Evolutionary conservation across 2,888 invertebrate genomes (phyloP).

Genomic region (Himalopsyche japonica): DNA sequence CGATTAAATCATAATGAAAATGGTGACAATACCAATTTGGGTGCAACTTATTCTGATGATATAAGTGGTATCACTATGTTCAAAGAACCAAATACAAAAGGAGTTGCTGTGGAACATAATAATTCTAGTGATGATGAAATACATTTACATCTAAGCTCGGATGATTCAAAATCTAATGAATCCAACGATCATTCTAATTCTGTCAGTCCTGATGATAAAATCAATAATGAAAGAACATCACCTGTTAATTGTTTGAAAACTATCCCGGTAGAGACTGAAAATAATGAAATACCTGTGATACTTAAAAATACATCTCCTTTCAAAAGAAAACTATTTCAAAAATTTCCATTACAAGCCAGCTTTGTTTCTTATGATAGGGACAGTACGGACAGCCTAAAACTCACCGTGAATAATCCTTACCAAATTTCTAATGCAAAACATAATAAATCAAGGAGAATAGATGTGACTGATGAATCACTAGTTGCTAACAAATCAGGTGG

Average conservation of each 20-base stretch:
- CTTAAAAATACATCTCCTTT: neutral
- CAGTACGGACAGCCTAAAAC: neutral
- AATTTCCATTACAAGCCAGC: conserved; percentile 17
- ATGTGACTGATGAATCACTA: neutral
- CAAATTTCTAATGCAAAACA: conserved; percentile 1
- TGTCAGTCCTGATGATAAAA: neutral
- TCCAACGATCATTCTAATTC: neutral
- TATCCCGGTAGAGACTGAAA: neutral
- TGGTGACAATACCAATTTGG: neutral
- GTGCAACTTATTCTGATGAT: neutral
- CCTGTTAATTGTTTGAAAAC: neutral
- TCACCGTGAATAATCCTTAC: neutral
- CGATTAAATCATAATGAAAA: neutral
- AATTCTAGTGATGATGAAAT: conserved; percentile 20
- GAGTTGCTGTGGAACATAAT: neutral
- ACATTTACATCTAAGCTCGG: conserved; percentile 25
- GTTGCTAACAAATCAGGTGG: neutral
- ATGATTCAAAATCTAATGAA: conserved; percentile 9
- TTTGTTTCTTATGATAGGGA: conserved; percentile 17
- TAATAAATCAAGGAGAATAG: neutral
- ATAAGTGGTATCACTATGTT: neutral
- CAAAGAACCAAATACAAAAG: neutral
- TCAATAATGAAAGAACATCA: neutral
- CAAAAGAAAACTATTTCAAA: conserved; percentile 33
- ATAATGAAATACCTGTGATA: neutral